Conservation (phyloP, 1,140 invertebrate species). For the Drosophila azteca region DNA sequence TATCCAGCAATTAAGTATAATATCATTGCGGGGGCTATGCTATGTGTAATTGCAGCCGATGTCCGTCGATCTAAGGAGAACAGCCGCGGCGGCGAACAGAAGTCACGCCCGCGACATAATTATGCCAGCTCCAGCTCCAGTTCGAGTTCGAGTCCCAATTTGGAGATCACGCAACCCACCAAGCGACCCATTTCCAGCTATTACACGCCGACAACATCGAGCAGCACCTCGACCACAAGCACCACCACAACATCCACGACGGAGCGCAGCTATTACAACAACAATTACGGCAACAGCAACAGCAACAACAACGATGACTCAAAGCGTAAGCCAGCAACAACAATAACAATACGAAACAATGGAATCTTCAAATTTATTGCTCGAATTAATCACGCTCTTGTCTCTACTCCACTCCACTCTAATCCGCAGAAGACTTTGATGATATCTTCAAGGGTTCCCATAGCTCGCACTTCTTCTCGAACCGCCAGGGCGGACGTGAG, state of each 20-base stretch:
- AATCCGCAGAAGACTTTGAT: conserved; percentile 80
- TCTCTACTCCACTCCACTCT: conserved; percentile 12
- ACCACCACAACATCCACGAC: conserved; percentile 50
- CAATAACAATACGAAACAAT: conserved; percentile 66
- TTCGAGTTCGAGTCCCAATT: conserved; percentile 48
- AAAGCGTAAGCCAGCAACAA: conserved; percentile 73
- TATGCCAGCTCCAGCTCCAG: conserved; percentile 40
- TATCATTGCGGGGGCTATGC: conserved; percentile 1
- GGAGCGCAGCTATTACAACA: conserved; percentile 65
- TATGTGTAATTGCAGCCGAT: conserved; percentile 67
- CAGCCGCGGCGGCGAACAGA: conserved; percentile 63
- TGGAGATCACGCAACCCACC: conserved; percentile 64
- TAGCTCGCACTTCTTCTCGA: conserved; percentile 87
- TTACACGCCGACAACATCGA: conserved; percentile 74
- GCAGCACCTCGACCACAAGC: conserved; percentile 30
- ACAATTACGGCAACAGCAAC: conserved; percentile 48
- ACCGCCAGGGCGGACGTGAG: conserved; percentile 85
- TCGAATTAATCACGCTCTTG: conserved; percentile 62
- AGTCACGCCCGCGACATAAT: conserved; percentile 69
- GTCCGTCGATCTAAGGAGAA: conserved; percentile 77
- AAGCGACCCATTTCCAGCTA: conserved; percentile 79
- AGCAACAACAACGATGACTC: conserved; percentile 75
- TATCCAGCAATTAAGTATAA: conserved; percentile 18
- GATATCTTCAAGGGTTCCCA: conserved; percentile 86
- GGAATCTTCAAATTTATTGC: conserved; percentile 45